Base-by-base conservation (phyloP, 2,888 invertebrate species). In the Callyntrura sp. region DNA sequence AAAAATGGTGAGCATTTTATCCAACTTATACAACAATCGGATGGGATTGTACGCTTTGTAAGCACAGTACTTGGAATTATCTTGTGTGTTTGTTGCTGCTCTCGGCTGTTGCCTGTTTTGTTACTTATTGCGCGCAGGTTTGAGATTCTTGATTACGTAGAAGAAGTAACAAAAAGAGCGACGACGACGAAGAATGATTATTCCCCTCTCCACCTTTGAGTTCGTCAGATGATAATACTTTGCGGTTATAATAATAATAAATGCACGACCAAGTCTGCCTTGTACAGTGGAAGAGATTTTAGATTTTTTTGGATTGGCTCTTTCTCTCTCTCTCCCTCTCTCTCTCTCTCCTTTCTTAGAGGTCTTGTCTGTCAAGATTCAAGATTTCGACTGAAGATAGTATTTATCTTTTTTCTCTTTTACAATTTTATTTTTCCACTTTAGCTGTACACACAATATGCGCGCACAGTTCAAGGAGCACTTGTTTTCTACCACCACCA, bases 301-400 rank as follows among this genome's bases (percentile, higher is more conserved):
- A 43, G 20, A 25, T 68, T 65, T 68, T 83, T 82, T 83, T 68
- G 9, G 17, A 51, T 28, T 48, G 8, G 57, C 28, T n/a, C n/a
- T n/a, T n/a, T n/a, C n/a, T n/a, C n/a, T n/a, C n/a, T n/a, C n/a
- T n/a, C n/a, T 20, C 45, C 28, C 73, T 28, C 28, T 85, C n/a
- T 55, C 45, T 14, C 62, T 43, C 57, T 35, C 35, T 14, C 12
- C 60, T 35, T 17, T 57, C 12, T 8, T 25, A 0, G 11, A 85
- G 55, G 70, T 85, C 70, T 89, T 84, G 83, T 84, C 89, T 89
- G 89, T 89, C 89, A 89, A 85, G 89, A 89, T 85, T 89, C 70
- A 84, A 89, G 89, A 89, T 89, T 89, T 85, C 79, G 35, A 83
- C 89, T 89, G 79, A 85, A 85, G 89, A 89, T 89, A 85, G 85